These are phyloP conservation scores for Cervus canadensis DNA, from an alignment of 2,113 vertebrate genomes.

Conservation along the genomic window DNA sequence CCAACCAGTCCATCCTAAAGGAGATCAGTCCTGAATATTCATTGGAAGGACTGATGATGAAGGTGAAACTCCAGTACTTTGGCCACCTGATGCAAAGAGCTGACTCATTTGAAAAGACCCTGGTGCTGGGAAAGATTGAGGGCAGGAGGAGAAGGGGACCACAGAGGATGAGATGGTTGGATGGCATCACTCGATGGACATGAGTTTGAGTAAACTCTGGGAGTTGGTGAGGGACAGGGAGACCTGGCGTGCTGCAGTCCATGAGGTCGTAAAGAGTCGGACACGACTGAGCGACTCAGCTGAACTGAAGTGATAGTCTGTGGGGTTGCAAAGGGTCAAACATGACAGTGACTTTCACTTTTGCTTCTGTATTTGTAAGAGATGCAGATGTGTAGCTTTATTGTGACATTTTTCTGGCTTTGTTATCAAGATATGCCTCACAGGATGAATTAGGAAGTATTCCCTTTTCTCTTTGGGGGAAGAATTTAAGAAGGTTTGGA, in stretches of 20 bases:
- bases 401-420: neutral
- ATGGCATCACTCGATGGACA: neutral
- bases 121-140: neutral
- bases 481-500: neutral
- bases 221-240: neutral
- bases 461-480: neutral
- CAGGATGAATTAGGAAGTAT: neutral
- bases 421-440: neutral
- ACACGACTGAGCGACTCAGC: fast-evolving
- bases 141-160: neutral
- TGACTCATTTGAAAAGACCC: neutral
- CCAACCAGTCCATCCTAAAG: neutral
- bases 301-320: neutral
- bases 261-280: fast-evolving
- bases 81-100: neutral
- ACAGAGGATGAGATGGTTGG: neutral
- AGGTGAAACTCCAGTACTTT: neutral
- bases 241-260: neutral
- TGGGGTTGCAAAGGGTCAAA: neutral
- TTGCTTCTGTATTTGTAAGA: neutral
- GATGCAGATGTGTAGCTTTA: neutral
- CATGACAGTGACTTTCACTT: neutral
- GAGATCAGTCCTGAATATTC: neutral
- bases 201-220: neutral
- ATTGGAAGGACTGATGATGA: neutral